Evolutionary conservation across 1,140 invertebrate species (phyloP).

Genomic region (Drosophila yakuba): DNA sequence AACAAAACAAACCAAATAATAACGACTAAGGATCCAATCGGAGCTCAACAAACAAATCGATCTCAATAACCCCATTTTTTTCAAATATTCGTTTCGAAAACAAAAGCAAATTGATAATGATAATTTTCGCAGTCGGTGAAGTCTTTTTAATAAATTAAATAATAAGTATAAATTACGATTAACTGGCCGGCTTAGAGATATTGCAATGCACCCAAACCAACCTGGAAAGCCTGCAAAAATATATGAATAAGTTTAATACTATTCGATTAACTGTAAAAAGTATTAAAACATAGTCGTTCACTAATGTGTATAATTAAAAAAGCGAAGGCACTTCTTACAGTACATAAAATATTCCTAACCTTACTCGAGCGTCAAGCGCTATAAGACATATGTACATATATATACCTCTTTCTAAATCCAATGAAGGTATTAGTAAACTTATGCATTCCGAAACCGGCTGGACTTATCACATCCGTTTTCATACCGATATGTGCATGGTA

Average conservation of each 20-base stretch:
- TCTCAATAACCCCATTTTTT: constrained; percentile 10
- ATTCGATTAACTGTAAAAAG: constrained; percentile 1
- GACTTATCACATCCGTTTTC: constrained; percentile 31
- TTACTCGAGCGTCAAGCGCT: no score
- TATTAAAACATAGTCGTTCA: background rate
- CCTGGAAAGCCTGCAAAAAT: no score
- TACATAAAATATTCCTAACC: no score
- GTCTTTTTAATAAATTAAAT: constrained; percentile 30
- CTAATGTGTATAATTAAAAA: no score
- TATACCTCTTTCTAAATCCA: no score
- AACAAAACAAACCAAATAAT: constrained; percentile 39
- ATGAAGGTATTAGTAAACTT: no score
- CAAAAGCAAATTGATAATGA: constrained; percentile 70
- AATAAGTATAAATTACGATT: constrained; percentile 21
- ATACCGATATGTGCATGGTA: constrained; percentile 17
- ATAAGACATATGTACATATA: no score
- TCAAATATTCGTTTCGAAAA: constrained; percentile 33
- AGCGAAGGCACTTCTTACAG: no score
- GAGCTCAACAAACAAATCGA: constrained; percentile 57
- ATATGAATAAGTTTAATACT: no score
- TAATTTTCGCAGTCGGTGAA: constrained; percentile 48
- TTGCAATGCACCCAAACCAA: background rate
- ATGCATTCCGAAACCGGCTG: constrained; percentile 2
- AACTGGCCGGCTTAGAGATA: constrained; percentile 10
- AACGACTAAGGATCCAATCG: constrained; percentile 33